Conservation (phyloP, 92 coral and sea anemone genomes). For the Phenganax subtilis region DNA sequence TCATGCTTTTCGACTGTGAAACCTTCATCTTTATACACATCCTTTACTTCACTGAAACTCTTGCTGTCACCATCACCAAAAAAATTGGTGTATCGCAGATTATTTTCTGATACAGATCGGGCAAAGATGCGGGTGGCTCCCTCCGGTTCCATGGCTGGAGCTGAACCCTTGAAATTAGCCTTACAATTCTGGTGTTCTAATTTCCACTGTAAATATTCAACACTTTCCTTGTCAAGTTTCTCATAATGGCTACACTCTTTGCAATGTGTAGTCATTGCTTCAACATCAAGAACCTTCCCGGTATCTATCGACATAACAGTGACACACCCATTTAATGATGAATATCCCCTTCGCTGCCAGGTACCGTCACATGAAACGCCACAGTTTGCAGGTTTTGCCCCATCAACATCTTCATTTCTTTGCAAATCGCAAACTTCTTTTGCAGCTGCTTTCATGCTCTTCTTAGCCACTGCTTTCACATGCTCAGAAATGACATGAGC, state of each 20-base stretch:
- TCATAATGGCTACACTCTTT: constrained; percentile 32
- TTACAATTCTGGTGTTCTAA: constrained; percentile 49
- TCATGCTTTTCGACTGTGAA: constrained; percentile 12
- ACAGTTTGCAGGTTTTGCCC: not conserved
- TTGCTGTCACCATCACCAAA: constrained; percentile 5
- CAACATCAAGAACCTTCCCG: not conserved
- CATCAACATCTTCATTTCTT: not conserved
- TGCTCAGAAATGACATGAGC: not conserved
- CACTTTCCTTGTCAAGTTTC: constrained; percentile 42
- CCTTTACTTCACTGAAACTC: constrained; percentile 13
- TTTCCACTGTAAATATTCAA: constrained; percentile 44
- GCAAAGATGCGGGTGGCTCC: not conserved
- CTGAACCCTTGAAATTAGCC: constrained; percentile 29
- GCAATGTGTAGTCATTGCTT: not conserved
- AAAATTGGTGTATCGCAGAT: not conserved
- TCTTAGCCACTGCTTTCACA: not conserved
- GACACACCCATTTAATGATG: not conserved
- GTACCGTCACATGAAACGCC: not conserved
- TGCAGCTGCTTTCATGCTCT: constrained; percentile 8
- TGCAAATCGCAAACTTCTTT: not conserved
- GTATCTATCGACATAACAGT: not conserved
- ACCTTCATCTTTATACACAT: not conserved
- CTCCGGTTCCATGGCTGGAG: constrained; percentile 16
- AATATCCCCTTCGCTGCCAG: not conserved
- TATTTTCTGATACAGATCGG: not conserved